Conservation (phyloP, 92 coral and sea anemone genomes). For the Scolanthus callimorphus region DNA sequence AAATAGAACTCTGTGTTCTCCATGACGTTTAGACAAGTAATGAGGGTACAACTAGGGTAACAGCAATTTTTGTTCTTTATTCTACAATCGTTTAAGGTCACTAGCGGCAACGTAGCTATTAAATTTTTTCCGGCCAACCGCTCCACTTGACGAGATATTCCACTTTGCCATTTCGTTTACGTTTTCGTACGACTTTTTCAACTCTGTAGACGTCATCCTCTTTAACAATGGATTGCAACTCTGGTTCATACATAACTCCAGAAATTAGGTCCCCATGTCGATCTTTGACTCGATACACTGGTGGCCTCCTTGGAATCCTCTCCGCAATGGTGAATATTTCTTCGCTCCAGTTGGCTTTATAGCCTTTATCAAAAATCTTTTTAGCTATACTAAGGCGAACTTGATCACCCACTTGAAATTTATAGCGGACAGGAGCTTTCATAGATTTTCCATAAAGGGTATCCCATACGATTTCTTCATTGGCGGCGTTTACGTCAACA, state of each 20-base stretch:
- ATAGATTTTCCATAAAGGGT: too few species aligned
- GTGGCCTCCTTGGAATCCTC: too few species aligned
- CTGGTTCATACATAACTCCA: slow-evolving; percentile 32
- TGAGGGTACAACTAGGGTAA: too few species aligned
- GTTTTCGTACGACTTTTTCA: slow-evolving; percentile 22
- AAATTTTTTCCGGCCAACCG: slow-evolving; percentile 39
- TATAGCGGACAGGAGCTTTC: too few species aligned
- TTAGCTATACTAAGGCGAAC: too few species aligned
- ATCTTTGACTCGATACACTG: slow-evolving; percentile 28
- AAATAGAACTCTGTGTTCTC: slow-evolving; percentile 8
- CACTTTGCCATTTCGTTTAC: slow-evolving; percentile 22
- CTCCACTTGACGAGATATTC: slow-evolving; percentile 40
- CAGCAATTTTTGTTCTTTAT: neutral
- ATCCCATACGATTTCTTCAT: too few species aligned
- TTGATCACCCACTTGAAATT: too few species aligned
- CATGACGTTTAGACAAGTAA: slow-evolving; percentile 18
- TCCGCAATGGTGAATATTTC: too few species aligned
- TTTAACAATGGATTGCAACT: slow-evolving; percentile 23
- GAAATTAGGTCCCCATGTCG: slow-evolving; percentile 27
- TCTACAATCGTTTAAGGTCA: slow-evolving; percentile 14
- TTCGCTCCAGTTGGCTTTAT: too few species aligned
- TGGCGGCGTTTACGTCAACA: too few species aligned
- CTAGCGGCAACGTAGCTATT: slow-evolving; percentile 31
- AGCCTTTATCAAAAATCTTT: too few species aligned
- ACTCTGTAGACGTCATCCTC: slow-evolving; percentile 29